These are phyloP conservation scores for Helarctos malayanus DNA, from an alignment of 2,797 vertebrate species.

Conservation along the genomic window DNA sequence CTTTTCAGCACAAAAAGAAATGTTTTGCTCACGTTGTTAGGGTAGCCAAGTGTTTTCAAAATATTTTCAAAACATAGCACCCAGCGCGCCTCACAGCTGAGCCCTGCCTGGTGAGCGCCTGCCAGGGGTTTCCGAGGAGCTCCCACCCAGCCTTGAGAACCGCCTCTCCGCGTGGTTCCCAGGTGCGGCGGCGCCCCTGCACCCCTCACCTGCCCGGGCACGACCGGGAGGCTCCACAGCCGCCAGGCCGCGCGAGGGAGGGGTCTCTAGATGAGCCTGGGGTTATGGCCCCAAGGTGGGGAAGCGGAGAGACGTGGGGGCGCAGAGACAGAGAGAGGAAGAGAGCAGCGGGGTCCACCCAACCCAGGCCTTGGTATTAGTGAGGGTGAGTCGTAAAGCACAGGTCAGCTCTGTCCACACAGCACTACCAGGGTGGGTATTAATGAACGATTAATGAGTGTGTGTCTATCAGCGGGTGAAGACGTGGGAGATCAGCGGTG, in stretches of 20 bases:
- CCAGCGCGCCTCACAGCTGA: not conserved
- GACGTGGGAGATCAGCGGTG: not conserved
- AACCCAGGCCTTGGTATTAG: not conserved
- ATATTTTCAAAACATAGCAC: slow-evolving; percentile 38
- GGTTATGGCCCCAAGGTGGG: not conserved
- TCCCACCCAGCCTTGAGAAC: not conserved
- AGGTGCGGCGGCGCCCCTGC: not conserved
- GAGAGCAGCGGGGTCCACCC: accelerated
- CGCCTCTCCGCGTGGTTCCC: not conserved
- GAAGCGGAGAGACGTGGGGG: not conserved
- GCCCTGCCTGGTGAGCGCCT: not conserved
- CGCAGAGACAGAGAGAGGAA: not conserved
- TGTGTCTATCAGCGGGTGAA: not conserved
- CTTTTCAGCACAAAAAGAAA: not conserved
- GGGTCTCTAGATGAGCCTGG: not conserved
- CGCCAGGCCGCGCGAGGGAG: not conserved
- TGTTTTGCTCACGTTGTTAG: not conserved
- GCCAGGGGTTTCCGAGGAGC: not conserved
- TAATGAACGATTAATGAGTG: not conserved
- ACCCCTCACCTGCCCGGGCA: not conserved
- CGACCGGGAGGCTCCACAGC: not conserved
- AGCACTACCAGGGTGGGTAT: not conserved
- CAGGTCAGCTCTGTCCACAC: not conserved
- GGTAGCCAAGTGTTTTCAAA: slow-evolving; percentile 67
- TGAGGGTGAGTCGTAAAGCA: not conserved